phyloP scores from a whole-genome alignment of 1,140 invertebrate genomes.

The Bombyx mori region DNA sequence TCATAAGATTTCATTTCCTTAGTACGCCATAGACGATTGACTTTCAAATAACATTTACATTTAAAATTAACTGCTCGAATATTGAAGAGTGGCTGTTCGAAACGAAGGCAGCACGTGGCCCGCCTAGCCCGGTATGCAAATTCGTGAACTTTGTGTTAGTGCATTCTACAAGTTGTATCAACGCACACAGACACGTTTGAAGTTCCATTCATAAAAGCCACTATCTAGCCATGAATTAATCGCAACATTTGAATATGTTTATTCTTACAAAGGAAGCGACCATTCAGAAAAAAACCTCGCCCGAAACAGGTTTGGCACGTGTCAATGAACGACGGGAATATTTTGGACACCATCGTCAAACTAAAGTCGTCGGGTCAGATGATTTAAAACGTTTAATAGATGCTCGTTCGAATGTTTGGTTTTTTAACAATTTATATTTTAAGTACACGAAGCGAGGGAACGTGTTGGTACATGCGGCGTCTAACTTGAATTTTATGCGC shows the following conservation, averaged over 20 bases:
- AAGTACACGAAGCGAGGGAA: too few species aligned
- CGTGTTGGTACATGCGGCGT: slow-evolving; percentile 24
- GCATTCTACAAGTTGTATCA: slow-evolving; percentile 25
- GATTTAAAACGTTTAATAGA: slow-evolving; percentile 54
- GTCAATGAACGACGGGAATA: slow-evolving; percentile 66
- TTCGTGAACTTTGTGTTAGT: slow-evolving; percentile 39
- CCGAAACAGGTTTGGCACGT: slow-evolving; percentile 65
- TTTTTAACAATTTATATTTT: slow-evolving; percentile 24
- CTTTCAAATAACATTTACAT: slow-evolving; percentile 58
- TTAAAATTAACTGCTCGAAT: slow-evolving; percentile 60
- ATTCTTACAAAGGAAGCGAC: slow-evolving; percentile 66
- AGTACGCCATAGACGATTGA: slow-evolving; percentile 30
- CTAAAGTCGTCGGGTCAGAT: slow-evolving; percentile 40
- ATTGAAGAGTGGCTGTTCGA: slow-evolving; percentile 57
- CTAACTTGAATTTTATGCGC: not conserved
- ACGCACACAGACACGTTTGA: slow-evolving; percentile 39
- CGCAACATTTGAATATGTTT: slow-evolving; percentile 70
- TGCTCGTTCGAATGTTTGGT: slow-evolving; percentile 33
- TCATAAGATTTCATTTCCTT: slow-evolving; percentile 20
- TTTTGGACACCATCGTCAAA: slow-evolving; percentile 49
- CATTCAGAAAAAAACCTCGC: slow-evolving; percentile 62
- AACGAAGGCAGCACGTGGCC: slow-evolving; percentile 55
- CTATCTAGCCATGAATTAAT: slow-evolving; percentile 69
- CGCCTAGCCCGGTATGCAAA: slow-evolving; percentile 59
- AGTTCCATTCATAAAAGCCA: slow-evolving; percentile 65